phyloP scores from a whole-genome alignment of 2,888 invertebrate species.

The Mimas tiliae region DNA sequence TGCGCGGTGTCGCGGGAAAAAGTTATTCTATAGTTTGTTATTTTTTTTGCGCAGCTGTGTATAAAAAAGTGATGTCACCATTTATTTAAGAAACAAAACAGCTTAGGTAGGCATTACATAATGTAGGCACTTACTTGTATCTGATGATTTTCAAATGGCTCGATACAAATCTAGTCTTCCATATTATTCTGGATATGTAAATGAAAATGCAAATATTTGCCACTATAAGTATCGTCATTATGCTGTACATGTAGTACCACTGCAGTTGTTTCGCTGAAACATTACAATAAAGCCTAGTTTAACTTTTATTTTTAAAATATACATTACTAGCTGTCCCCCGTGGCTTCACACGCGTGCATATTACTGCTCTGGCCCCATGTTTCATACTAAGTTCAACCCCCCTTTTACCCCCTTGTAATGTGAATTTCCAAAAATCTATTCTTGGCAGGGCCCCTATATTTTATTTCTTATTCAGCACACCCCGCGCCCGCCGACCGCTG shows the following conservation, averaged over 20 bases:
- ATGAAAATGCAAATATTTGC: constrained; percentile 86
- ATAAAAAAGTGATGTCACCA: not conserved
- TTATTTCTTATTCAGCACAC: too few species aligned
- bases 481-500: too few species aligned
- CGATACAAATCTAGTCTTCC: constrained; percentile 78
- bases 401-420: too few species aligned
- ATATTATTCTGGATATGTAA: constrained; percentile 83
- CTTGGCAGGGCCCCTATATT: too few species aligned
- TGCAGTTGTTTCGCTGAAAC: constrained; percentile 79
- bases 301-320: not conserved
- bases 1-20: too few species aligned
- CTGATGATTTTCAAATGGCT: constrained; percentile 74
- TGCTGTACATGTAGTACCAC: constrained; percentile 88
- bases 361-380: too few species aligned
- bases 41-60: not conserved
- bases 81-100: constrained; percentile 8
- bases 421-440: too few species aligned
- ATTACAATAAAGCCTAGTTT: constrained; percentile 19
- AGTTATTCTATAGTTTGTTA: too few species aligned
- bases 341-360: too few species aligned
- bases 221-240: constrained; percentile 82
- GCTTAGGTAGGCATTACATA: not conserved
- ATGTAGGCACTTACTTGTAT: constrained; percentile 82
- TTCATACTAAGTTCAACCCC: too few species aligned
- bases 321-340: too few species aligned